phyloP scores from a whole-genome alignment of 2,888 invertebrate species.

The Trissoscelio sp. region DNA sequence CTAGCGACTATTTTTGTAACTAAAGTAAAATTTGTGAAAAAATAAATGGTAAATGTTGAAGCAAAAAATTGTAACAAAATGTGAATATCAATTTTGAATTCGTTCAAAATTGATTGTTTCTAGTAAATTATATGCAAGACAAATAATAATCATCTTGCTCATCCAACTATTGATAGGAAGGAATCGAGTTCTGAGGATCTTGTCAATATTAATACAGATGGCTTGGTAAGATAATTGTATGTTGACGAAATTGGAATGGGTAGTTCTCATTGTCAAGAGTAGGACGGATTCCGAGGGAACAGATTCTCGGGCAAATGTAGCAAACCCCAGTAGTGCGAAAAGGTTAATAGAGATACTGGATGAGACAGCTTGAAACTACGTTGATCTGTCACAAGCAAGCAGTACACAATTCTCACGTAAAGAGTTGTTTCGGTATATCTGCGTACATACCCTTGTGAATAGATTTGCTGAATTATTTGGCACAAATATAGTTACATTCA shows the following conservation, averaged over 20 bases:
- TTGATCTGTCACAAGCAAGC: conserved; percentile 55
- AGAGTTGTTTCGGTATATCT: conserved; percentile 61
- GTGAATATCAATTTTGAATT: too few relatives aligned
- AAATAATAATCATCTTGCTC: conserved; percentile 63
- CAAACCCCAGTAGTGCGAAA: conserved; percentile 30
- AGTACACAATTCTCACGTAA: conserved; percentile 29
- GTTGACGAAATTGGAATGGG: conserved; percentile 53
- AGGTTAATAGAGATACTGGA: conserved; percentile 60
- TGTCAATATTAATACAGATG: conserved; percentile 65
- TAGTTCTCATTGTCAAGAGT: conserved; percentile 6
- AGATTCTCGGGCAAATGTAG: too few relatives aligned
- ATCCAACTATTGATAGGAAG: conserved; percentile 48
- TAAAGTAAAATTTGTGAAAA: too few relatives aligned
- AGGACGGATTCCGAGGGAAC: too few relatives aligned
- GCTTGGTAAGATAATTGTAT: conserved; percentile 62
- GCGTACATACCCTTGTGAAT: too few relatives aligned
- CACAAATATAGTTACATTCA: too few relatives aligned
- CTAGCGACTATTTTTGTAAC: too few relatives aligned
- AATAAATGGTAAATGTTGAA: too few relatives aligned
- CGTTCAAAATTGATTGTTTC: too few relatives aligned
- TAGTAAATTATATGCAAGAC: conserved; percentile 62
- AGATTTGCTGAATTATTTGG: too few relatives aligned
- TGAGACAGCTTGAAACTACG: conserved; percentile 50
- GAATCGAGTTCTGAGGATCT: conserved; percentile 55
- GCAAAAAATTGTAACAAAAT: too few relatives aligned